Evolutionary conservation across 2,888 invertebrate species (phyloP).

Genomic region (Thecophora atra): DNA sequence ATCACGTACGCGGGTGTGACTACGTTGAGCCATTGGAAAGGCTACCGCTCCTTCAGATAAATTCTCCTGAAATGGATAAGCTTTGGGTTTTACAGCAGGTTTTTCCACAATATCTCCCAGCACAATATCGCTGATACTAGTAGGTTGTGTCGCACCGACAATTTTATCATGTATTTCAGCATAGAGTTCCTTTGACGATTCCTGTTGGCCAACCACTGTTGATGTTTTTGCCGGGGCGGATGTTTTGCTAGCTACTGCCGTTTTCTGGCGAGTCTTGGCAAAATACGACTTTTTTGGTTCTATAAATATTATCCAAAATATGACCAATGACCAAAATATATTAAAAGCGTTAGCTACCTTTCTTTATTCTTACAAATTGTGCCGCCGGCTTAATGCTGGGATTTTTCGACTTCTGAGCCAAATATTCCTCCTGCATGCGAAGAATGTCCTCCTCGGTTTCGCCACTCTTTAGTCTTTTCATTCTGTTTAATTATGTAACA

Average conservation of each 20-base stretch:
- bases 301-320: slow-evolving; percentile 39
- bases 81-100: slow-evolving; percentile 39
- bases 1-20: slow-evolving; percentile 38
- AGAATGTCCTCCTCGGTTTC: slow-evolving; percentile 81
- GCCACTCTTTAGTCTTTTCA: slow-evolving; percentile 72
- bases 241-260: not conserved
- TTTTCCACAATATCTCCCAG: slow-evolving; percentile 71
- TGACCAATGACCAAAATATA: not conserved
- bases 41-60: slow-evolving; percentile 15
- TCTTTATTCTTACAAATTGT: slow-evolving; percentile 66
- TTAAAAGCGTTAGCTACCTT: slow-evolving; percentile 48
- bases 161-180: slow-evolving; percentile 54
- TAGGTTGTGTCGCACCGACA: slow-evolving; percentile 36
- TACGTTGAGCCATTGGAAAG: slow-evolving; percentile 44
- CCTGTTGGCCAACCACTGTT: not conserved
- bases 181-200: slow-evolving; percentile 42
- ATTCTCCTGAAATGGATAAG: not conserved
- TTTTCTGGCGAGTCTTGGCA: slow-evolving; percentile 50
- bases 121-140: slow-evolving; percentile 48
- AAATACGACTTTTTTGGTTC: slow-evolving; percentile 59
- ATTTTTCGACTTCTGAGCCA: slow-evolving; percentile 69
- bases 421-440: slow-evolving; percentile 77
- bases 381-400: slow-evolving; percentile 72
- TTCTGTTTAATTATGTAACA: slow-evolving; percentile 47
- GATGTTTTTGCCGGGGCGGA: slow-evolving; percentile 6